These are phyloP conservation scores for Napeogenes sylphis DNA, from an alignment of 2,888 invertebrate genomes.

Conservation along the genomic window DNA sequence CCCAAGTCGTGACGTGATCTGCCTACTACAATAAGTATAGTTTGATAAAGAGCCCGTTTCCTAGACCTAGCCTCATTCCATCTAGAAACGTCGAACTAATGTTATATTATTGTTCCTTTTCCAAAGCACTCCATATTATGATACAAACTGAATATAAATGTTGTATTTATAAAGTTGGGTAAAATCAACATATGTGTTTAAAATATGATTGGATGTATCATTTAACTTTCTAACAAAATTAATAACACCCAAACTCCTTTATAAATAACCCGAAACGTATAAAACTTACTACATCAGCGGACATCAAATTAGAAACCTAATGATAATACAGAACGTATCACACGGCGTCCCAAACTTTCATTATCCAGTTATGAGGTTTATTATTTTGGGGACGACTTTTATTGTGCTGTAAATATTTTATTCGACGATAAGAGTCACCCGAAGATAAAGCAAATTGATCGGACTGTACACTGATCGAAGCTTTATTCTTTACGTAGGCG, in stretches of 20 bases:
- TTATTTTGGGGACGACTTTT: conserved; percentile 68
- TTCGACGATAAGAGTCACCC: conserved; percentile 61
- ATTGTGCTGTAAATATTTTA: conserved; percentile 76
- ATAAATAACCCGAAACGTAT: conserved; percentile 14
- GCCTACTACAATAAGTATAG: conserved; percentile 31
- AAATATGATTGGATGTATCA: conserved; percentile 1
- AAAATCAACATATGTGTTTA: conserved; percentile 1
- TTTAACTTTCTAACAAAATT: conserved; percentile 8
- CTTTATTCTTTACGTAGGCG: conserved; percentile 65
- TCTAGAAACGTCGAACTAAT: conserved; percentile 6
- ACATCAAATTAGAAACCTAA: conserved; percentile 23
- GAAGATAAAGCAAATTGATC: conserved; percentile 74
- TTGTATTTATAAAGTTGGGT: not conserved
- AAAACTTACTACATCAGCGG: conserved; percentile 18
- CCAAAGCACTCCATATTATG: not conserved
- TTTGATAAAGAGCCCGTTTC: conserved; percentile 23
- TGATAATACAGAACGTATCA: conserved; percentile 19
- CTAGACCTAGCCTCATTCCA: conserved; percentile 12
- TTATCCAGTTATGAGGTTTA: conserved; percentile 66
- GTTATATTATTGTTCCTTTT: conserved; percentile 4
- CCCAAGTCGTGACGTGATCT: conserved; percentile 47
- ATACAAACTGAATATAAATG: conserved; percentile 2
- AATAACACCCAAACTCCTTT: conserved; percentile 8
- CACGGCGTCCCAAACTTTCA: conserved; percentile 40
- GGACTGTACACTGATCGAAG: conserved; percentile 36